These are phyloP conservation scores for Talpa occidentalis DNA, from an alignment of 2,113 vertebrate genomes.

Conservation along the genomic window DNA sequence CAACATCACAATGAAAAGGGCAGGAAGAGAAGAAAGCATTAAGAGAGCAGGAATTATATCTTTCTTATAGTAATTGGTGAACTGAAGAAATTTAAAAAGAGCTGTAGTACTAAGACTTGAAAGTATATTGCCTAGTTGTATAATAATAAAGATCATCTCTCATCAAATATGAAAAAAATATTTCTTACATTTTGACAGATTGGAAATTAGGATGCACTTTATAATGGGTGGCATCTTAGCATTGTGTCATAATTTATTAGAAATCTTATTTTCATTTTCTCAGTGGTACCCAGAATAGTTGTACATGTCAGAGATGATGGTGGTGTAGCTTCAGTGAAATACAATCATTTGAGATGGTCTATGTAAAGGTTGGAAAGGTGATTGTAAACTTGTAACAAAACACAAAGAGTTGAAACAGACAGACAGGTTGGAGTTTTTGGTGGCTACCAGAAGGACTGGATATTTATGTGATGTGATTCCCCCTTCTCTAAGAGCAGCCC, in stretches of 20 bases:
- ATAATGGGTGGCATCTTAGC: constrained; percentile 17
- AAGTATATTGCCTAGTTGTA: not conserved
- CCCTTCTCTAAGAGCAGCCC: not conserved
- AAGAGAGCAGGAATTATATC: not conserved
- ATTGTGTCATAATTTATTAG: not conserved
- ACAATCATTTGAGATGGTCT: not conserved
- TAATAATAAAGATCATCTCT: constrained; percentile 25
- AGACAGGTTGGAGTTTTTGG: not conserved
- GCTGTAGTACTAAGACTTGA: not conserved
- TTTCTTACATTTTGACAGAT: constrained; percentile 19
- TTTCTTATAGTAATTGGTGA: not conserved
- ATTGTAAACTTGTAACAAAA: not conserved
- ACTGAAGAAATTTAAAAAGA: constrained; percentile 12
- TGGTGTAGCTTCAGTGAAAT: not conserved
- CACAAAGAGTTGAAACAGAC: not conserved
- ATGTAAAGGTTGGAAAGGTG: not conserved
- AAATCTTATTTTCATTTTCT: not conserved
- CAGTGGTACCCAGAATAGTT: not conserved
- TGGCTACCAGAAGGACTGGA: not conserved
- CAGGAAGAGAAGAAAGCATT: not conserved
- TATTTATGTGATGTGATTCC: not conserved
- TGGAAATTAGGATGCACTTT: constrained; percentile 31
- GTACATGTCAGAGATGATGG: not conserved
- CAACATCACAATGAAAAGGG: not conserved
- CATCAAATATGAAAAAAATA: constrained; percentile 22